A percentile compares a stretch with the other conserved stretches of the same genome.
Evolutionary conservation across 2,113 vertebrate genomes (phyloP).

Genomic region (Trachemys scripta): DNA sequence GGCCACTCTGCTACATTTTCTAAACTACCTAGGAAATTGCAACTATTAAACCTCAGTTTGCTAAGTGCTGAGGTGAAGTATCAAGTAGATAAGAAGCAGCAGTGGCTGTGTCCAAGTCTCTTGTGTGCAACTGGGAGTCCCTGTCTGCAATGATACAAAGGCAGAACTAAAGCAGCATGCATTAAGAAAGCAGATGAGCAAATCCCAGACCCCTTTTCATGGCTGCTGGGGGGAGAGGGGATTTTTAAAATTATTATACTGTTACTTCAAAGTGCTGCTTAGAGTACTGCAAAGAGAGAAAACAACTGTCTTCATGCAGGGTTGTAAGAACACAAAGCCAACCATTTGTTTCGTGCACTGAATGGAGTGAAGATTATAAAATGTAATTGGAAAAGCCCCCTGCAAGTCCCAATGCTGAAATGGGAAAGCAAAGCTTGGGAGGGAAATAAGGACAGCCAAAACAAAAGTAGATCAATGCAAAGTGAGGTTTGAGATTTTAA

Average conservation of each 20-base stretch:
- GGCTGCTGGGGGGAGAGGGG: background rate
- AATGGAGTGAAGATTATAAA: background rate
- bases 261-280: accelerated
- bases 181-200: background rate
- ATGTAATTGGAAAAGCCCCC: background rate
- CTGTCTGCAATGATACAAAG: accelerated
- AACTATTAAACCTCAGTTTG: background rate
- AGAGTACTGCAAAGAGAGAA: background rate
- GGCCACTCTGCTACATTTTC: constrained; percentile 31
- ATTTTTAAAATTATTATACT: background rate
- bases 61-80: background rate
- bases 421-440: background rate
- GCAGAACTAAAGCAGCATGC: accelerated
- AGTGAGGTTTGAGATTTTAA: background rate
- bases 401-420: background rate
- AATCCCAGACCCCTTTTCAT: background rate
- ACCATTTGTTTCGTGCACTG: background rate
- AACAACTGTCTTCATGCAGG: background rate
- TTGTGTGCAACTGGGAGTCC: background rate
- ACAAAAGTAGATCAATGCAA: background rate
- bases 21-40: constrained; percentile 10
- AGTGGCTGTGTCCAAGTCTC: background rate
- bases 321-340: background rate
- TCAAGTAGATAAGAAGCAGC: background rate
- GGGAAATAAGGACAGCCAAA: background rate